phyloP scores from a whole-genome alignment of 2,797 vertebrate species.

The Orestias chungarensis region DNA sequence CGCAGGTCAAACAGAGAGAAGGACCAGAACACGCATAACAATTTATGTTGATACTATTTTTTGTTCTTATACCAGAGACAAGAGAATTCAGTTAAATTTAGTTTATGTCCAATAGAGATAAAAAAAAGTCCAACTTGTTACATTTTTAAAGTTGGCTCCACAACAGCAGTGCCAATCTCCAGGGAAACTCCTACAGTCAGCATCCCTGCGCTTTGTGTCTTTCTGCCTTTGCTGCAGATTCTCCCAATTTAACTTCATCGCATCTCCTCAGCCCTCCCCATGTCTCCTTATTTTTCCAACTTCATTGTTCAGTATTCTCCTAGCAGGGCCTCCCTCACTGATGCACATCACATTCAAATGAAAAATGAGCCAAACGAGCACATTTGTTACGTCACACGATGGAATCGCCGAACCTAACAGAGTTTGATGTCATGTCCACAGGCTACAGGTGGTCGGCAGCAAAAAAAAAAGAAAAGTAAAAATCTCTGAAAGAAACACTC shows the following conservation, averaged over 20 bases:
- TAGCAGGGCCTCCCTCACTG: background rate
- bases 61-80: slow-evolving; percentile 6
- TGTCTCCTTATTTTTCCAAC: slow-evolving; percentile 15
- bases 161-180: slow-evolving; percentile 8
- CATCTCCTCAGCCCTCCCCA: slow-evolving; percentile 20
- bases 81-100: background rate
- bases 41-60: background rate
- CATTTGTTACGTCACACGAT: slow-evolving; percentile 48
- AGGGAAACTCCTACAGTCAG: slow-evolving; percentile 50
- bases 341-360: slow-evolving; percentile 31
- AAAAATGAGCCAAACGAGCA: slow-evolving; percentile 28
- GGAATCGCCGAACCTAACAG: slow-evolving; percentile 13
- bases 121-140: slow-evolving; percentile 3
- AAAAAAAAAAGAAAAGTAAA: too few species aligned
- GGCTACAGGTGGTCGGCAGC: slow-evolving; percentile 64
- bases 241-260: slow-evolving; percentile 8
- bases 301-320: slow-evolving; percentile 5
- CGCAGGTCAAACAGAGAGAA: slow-evolving; percentile 85
- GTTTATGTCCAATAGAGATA: background rate
- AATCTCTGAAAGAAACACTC: background rate
- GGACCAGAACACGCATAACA: slow-evolving; percentile 59
- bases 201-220: slow-evolving; percentile 30
- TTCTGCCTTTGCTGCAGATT: slow-evolving; percentile 51
- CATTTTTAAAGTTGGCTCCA: slow-evolving; percentile 4
- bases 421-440: slow-evolving; percentile 15